Base-by-base conservation (phyloP, 1,140 invertebrate genomes). In the Drosophila cardini region DNA sequence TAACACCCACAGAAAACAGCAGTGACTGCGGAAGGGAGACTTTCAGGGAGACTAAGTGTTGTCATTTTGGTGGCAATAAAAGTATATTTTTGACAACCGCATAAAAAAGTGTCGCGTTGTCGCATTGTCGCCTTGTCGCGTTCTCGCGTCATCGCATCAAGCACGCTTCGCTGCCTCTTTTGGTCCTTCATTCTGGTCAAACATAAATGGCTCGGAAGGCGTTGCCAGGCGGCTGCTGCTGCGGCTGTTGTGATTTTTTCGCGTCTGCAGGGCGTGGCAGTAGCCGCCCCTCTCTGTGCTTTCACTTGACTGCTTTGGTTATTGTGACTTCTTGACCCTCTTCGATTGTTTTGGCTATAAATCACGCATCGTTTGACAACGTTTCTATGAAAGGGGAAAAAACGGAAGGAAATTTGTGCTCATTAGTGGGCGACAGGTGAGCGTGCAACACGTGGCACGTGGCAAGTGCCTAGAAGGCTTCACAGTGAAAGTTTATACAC, bases 1-100 rank as follows among this genome's bases (percentile, higher is more conserved):
- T 5, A 72, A 83, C 76, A 83, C 80, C 80, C 80, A 71, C 72
- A 69, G 70, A 30, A 55, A 6, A 8, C 9, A 57, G 50, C 70
- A 48, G 52, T 13, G 21, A 8, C 6, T 32, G 42, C 8, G 13
- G 16, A 8, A 55, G 18, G n/a, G 65, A n/a, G 7, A 38, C 21
- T 21, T 36, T 21, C 4, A 9, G 8, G 7, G 11, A 21, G 30
- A 13, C 15, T 87, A 89, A 89, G 80, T 89, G 84, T 89, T 89
- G 84, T 89, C 85, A 89, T 89, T 89, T 89, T 89, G 84, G 84
- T 89, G 84, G 84, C 80, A 89, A 89, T 89, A 89, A 89, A 89
- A 83, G 73, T 72, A 87, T 86, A 89, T 87, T 87, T 87, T 87
- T 87, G 84, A 87, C 84, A 87, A 83, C 84, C 84, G 73, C 84